phyloP scores from a whole-genome alignment of 2,113 vertebrate species.

The Epinephelus lanceolatus region DNA sequence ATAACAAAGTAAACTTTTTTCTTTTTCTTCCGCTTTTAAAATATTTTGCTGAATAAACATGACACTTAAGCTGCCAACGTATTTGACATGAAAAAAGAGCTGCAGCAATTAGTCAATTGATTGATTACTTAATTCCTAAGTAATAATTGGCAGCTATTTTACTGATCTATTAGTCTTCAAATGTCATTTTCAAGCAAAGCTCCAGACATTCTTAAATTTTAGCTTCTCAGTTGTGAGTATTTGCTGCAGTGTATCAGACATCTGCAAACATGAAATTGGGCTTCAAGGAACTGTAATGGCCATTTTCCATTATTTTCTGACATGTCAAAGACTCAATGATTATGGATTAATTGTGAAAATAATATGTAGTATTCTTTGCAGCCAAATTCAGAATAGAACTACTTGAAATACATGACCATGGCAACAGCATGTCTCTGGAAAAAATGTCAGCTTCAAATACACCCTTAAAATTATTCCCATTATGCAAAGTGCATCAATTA shows the following conservation, averaged over 20 bases:
- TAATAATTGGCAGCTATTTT: not conserved
- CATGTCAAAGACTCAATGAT: too few relatives aligned
- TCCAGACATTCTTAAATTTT: not conserved
- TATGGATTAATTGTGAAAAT: not conserved
- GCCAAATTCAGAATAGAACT: not conserved
- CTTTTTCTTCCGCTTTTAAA: too few relatives aligned
- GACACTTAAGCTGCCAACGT: not conserved
- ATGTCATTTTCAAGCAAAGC: not conserved
- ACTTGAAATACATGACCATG: not conserved
- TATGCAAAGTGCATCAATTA: constrained; percentile 3
- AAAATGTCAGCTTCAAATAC: not conserved
- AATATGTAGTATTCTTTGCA: not conserved
- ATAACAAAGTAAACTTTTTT: too few relatives aligned
- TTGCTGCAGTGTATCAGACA: not conserved
- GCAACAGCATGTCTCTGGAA: not conserved
- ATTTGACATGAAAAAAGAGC: not conserved
- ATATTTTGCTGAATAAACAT: too few relatives aligned
- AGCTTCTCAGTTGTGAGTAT: not conserved
- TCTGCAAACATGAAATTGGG: not conserved
- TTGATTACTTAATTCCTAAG: not conserved
- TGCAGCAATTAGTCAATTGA: not conserved
- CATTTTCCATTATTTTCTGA: too few relatives aligned
- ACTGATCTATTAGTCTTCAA: not conserved
- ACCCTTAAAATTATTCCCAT: not conserved
- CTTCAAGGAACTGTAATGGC: not conserved